phyloP scores from a whole-genome alignment of 2,797 vertebrate genomes.

The Rhabdomys pumilio region DNA sequence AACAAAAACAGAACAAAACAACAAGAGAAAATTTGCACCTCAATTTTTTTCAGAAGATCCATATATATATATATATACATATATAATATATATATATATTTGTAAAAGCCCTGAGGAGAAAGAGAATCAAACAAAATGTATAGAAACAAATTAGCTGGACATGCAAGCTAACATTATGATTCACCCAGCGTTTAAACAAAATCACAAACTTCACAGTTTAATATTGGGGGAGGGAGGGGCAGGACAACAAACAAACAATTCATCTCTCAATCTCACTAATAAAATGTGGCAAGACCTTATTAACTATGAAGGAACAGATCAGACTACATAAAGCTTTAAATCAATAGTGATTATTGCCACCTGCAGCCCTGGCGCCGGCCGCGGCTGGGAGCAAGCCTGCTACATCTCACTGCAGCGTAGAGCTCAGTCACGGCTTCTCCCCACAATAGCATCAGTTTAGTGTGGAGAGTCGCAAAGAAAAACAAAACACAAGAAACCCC shows the following conservation, averaged over 20 bases:
- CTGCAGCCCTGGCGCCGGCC: constrained; percentile 88
- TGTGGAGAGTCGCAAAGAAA: constrained; percentile 88
- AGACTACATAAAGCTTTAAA: constrained; percentile 97
- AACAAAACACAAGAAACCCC: constrained; percentile 82
- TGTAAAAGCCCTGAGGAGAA: constrained; percentile 96
- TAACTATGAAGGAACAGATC: constrained; percentile 91
- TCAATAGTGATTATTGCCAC: constrained; percentile 95
- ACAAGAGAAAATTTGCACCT: constrained; percentile 91
- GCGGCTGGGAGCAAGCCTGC: constrained; percentile 87
- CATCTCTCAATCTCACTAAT: constrained; percentile 91
- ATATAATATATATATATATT: constrained; percentile 69
- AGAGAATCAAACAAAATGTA: constrained; percentile 91
- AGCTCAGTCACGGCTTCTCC: constrained; percentile 95
- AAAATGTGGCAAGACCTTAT: constrained; percentile 92
- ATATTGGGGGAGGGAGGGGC: constrained; percentile 87
- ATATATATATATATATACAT: constrained; percentile 80
- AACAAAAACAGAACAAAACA: constrained; percentile 78
- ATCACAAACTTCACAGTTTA: constrained; percentile 98
- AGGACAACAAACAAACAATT: constrained; percentile 87
- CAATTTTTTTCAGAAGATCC: constrained; percentile 90
- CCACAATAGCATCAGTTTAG: constrained; percentile 89
- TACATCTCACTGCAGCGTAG: constrained; percentile 90
- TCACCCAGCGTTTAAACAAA: constrained; percentile 97
- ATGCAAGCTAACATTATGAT: constrained; percentile 97
- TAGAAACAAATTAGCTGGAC: constrained; percentile 95